A percentile compares a stretch with the other conserved stretches of the same genome.
Conservation (phyloP, 2,113 vertebrate genomes). For the Willisornis vidua region DNA sequence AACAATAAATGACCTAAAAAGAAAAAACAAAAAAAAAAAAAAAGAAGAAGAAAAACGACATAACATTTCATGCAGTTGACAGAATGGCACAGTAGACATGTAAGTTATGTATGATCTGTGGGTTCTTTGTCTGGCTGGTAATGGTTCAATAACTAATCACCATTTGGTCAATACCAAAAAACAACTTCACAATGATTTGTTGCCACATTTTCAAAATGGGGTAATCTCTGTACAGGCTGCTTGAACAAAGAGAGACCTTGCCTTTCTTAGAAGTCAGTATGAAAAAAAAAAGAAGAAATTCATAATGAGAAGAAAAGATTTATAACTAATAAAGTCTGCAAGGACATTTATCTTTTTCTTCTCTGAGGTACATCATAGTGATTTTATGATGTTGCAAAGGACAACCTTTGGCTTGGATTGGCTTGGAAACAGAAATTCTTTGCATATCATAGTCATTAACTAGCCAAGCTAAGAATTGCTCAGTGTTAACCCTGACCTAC, state of each 20-base stretch:
- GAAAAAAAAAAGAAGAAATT: not conserved
- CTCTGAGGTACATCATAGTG: not conserved
- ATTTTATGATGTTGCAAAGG: slow-evolving; percentile 47
- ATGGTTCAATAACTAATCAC: not conserved
- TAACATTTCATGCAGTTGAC: not conserved
- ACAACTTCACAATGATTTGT: not conserved
- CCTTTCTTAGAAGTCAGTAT: not conserved
- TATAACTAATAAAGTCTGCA: not conserved
- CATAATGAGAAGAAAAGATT: not conserved
- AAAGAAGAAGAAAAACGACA: not conserved
- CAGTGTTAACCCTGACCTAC: slow-evolving; percentile 25
- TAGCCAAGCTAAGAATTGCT: slow-evolving; percentile 29
- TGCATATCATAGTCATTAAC: slow-evolving; percentile 48
- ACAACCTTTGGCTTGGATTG: slow-evolving; percentile 40
- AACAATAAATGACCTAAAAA: not conserved
- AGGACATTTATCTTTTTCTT: not conserved
- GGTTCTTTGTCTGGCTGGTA: not conserved
- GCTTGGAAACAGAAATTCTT: slow-evolving; percentile 60
- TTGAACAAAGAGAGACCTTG: not conserved
- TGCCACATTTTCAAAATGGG: not conserved
- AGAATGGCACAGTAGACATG: not conserved
- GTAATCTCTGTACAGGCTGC: not conserved
- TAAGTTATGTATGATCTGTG: not conserved
- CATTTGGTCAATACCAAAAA: not conserved
- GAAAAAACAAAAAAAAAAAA: not conserved